Percentiles rank a stretch among this genome's conserved stretches.
These are phyloP conservation scores for Pterostichus madidus DNA, from an alignment of 2,888 invertebrate species.

Conservation along the genomic window DNA sequence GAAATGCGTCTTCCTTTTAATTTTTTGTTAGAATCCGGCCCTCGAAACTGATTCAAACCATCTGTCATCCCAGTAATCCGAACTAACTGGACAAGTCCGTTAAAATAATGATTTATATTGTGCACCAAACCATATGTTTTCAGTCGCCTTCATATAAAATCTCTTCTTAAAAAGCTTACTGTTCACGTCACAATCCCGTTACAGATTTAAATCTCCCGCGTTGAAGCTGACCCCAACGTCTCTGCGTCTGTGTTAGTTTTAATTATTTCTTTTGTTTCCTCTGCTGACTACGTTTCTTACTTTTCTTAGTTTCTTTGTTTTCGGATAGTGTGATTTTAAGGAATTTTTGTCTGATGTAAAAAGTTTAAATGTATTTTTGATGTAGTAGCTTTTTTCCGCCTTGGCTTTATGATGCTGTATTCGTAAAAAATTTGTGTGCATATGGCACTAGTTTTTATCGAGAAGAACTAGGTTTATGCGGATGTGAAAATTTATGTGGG, in stretches of 20 bases:
- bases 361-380: constrained; percentile 39
- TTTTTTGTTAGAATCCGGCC: too few species aligned
- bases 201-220: constrained; percentile 39
- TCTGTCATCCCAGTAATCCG: too few species aligned
- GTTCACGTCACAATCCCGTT: constrained; percentile 12
- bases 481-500: constrained; percentile 52
- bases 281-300: neutral
- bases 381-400: constrained; percentile 19
- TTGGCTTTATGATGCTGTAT: constrained; percentile 34
- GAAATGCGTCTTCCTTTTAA: too few species aligned
- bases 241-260: constrained; percentile 1
- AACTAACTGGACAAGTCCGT: too few species aligned
- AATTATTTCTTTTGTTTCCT: constrained; percentile 31
- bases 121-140: constrained; percentile 5
- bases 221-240: neutral
- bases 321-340: constrained; percentile 22
- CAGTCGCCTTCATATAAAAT: constrained; percentile 17
- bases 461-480: constrained; percentile 47
- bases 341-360: constrained; percentile 24
- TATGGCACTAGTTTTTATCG: constrained; percentile 50
- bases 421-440: constrained; percentile 38
- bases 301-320: constrained; percentile 14
- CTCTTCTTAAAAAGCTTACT: constrained; percentile 18
- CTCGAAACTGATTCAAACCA: too few species aligned
- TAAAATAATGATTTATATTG: too few species aligned